A percentile compares a stretch with the other conserved stretches of the same genome.
Conservation (phyloP, 1,140 invertebrate species). For the Hesperophylax magnus region DNA sequence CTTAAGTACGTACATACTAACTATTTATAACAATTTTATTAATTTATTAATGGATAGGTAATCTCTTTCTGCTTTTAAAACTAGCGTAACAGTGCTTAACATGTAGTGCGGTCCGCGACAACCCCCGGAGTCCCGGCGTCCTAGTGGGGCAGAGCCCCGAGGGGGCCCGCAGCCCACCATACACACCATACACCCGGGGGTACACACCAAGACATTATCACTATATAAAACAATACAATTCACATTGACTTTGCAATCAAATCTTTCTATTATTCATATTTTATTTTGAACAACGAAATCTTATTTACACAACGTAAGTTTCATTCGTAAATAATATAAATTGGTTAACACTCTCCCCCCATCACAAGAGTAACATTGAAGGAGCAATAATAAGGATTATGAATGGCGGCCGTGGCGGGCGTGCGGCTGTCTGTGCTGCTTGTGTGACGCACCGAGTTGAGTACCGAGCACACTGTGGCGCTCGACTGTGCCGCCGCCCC, state of each 20-base stretch:
- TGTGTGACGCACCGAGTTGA: no score
- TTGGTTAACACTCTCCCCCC: slow-evolving; percentile 47
- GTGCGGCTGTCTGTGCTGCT: no score
- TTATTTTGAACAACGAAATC: slow-evolving; percentile 57
- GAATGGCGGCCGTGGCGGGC: no score
- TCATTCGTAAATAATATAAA: slow-evolving; percentile 48
- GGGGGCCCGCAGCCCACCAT: slow-evolving; percentile 20
- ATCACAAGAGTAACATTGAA: slow-evolving; percentile 43
- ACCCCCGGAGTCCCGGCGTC: slow-evolving; percentile 25
- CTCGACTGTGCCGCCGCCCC: background rate
- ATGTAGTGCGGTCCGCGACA: slow-evolving; percentile 54
- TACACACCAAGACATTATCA: slow-evolving; percentile 51
- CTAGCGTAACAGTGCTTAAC: slow-evolving; percentile 62
- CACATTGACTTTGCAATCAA: slow-evolving; percentile 56
- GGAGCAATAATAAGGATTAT: background rate
- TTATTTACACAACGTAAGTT: slow-evolving; percentile 59
- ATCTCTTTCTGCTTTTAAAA: slow-evolving; percentile 59
- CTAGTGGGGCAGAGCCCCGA: slow-evolving; percentile 15
- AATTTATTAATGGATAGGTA: slow-evolving; percentile 60
- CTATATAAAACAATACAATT: slow-evolving; percentile 59
- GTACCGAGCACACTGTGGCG: no score
- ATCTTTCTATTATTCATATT: slow-evolving; percentile 50
- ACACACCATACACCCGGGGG: slow-evolving; percentile 39
- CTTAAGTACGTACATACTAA: slow-evolving; percentile 62
- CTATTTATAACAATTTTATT: slow-evolving; percentile 63